Conservation (phyloP, 2,113 vertebrate species). For the Bostrychus sinensis region DNA sequence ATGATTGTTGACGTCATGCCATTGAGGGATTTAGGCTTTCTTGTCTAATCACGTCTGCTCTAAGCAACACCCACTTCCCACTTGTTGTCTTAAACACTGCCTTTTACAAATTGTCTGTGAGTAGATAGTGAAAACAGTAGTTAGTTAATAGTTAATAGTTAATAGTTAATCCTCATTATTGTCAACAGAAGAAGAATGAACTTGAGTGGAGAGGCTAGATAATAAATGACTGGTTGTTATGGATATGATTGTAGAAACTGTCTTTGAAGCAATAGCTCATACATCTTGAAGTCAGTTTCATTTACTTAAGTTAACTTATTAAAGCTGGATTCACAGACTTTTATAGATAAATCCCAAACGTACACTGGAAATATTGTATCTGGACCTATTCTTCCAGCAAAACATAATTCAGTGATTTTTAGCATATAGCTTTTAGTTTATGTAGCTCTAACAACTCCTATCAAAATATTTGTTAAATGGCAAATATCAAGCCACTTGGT, state of each 20-base stretch:
- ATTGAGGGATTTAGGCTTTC: conserved; percentile 42
- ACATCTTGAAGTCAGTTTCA: too few relatives aligned
- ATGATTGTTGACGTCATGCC: conserved; percentile 52
- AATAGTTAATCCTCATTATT: conserved; percentile 19
- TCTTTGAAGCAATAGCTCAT: background rate
- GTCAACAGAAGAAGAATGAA: conserved; percentile 5
- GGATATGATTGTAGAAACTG: background rate
- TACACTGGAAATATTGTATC: too few relatives aligned
- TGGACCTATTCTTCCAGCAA: too few relatives aligned
- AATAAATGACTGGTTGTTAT: background rate
- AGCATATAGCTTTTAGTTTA: too few relatives aligned
- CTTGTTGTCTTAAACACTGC: conserved; percentile 1
- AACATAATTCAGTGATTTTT: too few relatives aligned
- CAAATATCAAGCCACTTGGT: too few relatives aligned
- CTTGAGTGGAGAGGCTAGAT: background rate
- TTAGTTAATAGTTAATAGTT: too few relatives aligned
- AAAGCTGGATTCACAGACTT: too few relatives aligned
- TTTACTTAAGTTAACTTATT: too few relatives aligned
- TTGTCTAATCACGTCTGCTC: conserved; percentile 44
- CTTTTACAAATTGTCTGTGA: background rate
- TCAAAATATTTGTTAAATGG: too few relatives aligned
- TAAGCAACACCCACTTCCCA: conserved; percentile 27
- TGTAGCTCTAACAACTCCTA: too few relatives aligned
- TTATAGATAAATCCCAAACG: too few relatives aligned
- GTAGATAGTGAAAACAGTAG: background rate